phyloP scores from a whole-genome alignment of 2,113 vertebrate genomes.

The Oncorhynchus gorbuscha region DNA sequence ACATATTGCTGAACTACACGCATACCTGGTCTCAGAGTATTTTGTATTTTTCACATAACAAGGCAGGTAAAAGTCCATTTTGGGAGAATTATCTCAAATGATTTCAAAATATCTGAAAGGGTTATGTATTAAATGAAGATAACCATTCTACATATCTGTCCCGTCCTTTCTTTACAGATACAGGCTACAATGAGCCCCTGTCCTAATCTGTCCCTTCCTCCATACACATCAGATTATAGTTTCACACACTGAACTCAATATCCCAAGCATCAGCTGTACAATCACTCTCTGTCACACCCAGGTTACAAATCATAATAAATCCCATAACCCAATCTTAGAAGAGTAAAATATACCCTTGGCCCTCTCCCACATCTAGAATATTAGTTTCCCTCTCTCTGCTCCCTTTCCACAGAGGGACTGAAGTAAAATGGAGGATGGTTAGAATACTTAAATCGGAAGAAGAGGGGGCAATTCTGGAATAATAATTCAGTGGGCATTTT shows the following conservation, averaged over 20 bases:
- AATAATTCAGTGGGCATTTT: constrained; percentile 48
- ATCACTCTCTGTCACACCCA: neutral
- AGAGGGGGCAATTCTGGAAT: constrained; percentile 16
- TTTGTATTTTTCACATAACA: too few relatives aligned
- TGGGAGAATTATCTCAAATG: too few relatives aligned
- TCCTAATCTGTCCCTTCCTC: neutral
- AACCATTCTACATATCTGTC: too few relatives aligned
- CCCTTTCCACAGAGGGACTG: neutral
- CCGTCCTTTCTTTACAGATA: too few relatives aligned
- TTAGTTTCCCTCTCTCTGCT: constrained; percentile 5
- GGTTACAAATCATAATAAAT: neutral
- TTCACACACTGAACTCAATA: neutral
- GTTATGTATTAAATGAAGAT: too few relatives aligned
- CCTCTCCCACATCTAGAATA: too few relatives aligned
- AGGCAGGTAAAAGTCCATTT: too few relatives aligned
- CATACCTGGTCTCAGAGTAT: too few relatives aligned
- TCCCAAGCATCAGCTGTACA: neutral
- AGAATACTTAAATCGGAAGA: neutral
- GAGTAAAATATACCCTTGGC: constrained; percentile 39
- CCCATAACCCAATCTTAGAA: constrained; percentile 19
- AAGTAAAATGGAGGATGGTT: neutral
- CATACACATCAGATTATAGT: neutral
- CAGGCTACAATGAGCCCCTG: too few relatives aligned
- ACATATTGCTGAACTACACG: neutral
- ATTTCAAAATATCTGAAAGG: too few relatives aligned